Conservation (phyloP, 2,888 invertebrate genomes). For the Alcis repandata region DNA sequence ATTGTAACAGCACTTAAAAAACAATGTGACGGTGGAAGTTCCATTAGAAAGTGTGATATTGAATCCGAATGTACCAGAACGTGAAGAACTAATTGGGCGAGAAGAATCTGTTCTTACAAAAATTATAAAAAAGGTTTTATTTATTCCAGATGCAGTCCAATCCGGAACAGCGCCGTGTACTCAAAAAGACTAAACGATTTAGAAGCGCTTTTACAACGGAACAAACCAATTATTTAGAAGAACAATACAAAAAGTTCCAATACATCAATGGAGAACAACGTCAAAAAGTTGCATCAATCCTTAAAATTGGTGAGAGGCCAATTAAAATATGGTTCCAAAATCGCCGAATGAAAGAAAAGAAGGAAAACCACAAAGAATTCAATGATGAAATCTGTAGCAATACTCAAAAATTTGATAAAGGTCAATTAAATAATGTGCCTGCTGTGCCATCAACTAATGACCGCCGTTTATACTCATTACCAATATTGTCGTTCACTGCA, state of each 20-base stretch:
- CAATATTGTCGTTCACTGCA: slow-evolving; percentile 40
- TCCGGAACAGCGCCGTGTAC: slow-evolving; percentile 22
- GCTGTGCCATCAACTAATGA: slow-evolving; percentile 56
- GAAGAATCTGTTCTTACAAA: neutral
- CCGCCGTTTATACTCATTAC: slow-evolving; percentile 51
- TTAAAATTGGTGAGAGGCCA: slow-evolving; percentile 90
- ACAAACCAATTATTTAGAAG: slow-evolving; percentile 91
- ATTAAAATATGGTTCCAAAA: slow-evolving; percentile 96
- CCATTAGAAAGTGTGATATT: too few relatives aligned
- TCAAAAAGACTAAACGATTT: slow-evolving; percentile 63
- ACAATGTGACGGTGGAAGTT: too few relatives aligned
- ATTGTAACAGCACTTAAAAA: too few relatives aligned
- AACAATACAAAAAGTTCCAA: slow-evolving; percentile 89
- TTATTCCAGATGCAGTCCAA: slow-evolving; percentile 51
- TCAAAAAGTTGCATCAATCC: slow-evolving; percentile 88
- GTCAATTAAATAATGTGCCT: slow-evolving; percentile 58
- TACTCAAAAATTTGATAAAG: slow-evolving; percentile 49
- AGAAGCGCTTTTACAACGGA: slow-evolving; percentile 91
- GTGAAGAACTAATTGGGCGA: too few relatives aligned
- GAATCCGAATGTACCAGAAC: too few relatives aligned
- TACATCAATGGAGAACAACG: slow-evolving; percentile 90
- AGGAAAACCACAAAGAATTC: slow-evolving; percentile 71
- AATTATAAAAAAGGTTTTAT: neutral
- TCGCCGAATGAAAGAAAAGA: slow-evolving; percentile 91
- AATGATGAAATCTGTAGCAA: slow-evolving; percentile 50